These are phyloP conservation scores for Orgyia antiqua DNA, from an alignment of 2,888 invertebrate genomes.

Conservation along the genomic window DNA sequence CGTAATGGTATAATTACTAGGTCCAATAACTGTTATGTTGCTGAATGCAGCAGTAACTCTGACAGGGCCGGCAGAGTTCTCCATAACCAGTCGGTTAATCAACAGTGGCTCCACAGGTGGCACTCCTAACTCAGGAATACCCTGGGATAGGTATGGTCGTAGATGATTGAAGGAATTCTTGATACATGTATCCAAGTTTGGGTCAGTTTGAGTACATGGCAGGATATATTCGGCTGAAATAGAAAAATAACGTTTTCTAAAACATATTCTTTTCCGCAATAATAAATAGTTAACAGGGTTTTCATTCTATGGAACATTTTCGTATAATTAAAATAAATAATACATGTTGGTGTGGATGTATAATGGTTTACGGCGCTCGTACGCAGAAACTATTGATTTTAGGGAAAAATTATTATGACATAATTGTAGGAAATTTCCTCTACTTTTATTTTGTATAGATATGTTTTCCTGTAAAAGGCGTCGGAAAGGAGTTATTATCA, in stretches of 20 bases:
- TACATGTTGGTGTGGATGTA: no score
- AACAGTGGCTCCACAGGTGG: conserved; percentile 86
- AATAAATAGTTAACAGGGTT: no score
- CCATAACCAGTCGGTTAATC: conserved; percentile 85
- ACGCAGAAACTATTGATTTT: no score
- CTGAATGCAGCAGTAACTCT: conserved; percentile 84
- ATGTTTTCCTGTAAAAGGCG: no score
- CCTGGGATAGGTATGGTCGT: conserved; percentile 82
- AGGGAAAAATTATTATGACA: no score
- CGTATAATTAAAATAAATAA: no score
- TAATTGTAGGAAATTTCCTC: no score
- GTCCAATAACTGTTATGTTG: conserved; percentile 86
- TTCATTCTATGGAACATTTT: no score
- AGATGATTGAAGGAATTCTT: conserved; percentile 85
- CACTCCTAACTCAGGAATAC: conserved; percentile 84
- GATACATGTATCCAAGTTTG: conserved; percentile 82
- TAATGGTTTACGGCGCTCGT: no score
- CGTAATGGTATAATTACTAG: conserved; percentile 84
- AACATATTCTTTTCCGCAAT: no score
- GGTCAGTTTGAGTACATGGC: conserved; percentile 83
- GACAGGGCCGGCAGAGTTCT: conserved; percentile 87
- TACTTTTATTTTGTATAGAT: no score
- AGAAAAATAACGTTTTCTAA: conserved; percentile 1
- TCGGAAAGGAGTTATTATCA: no score
- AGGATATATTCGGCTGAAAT: conserved; percentile 84